Evolutionary conservation across 64 coral and sea anemone genomes (phyloP).

Genomic region (Stichodactyla mertensii): DNA sequence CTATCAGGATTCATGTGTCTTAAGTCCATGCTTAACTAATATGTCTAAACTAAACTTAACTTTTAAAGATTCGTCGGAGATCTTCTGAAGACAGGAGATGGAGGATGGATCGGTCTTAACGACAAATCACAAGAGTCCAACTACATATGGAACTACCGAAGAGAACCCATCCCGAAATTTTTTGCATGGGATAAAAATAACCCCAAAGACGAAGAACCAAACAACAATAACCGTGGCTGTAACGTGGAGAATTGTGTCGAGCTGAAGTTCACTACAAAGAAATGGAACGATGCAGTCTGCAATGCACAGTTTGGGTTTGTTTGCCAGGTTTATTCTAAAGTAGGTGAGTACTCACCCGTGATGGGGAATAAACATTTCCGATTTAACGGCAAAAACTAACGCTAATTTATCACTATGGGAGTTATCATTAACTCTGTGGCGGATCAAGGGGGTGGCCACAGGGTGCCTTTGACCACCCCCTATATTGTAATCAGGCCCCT

Average conservation of each 20-base stretch:
- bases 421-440: too few species aligned
- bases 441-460: too few species aligned
- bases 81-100: conserved; percentile 55
- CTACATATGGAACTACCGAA: conserved; percentile 95
- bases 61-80: conserved; percentile 40
- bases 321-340: conserved; percentile 46
- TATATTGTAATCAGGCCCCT: too few species aligned
- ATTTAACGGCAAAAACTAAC: too few species aligned
- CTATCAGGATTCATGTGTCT: too few species aligned
- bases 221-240: conserved; percentile 76
- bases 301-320: conserved; percentile 74
- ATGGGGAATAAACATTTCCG: too few species aligned
- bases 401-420: too few species aligned
- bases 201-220: conserved; percentile 66
- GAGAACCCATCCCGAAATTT: conserved; percentile 23
- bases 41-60: too few species aligned
- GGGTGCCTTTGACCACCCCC: too few species aligned
- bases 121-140: conserved; percentile 73
- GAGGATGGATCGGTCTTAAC: conserved; percentile 90
- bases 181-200: conserved; percentile 78
- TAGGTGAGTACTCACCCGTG: conserved; percentile 40
- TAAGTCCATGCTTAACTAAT: too few species aligned
- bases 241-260: conserved; percentile 95
- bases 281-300: conserved; percentile 96
- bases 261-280: conserved; percentile 72